phyloP scores from a whole-genome alignment of 2,113 vertebrate genomes.

The Ondatra zibethicus region DNA sequence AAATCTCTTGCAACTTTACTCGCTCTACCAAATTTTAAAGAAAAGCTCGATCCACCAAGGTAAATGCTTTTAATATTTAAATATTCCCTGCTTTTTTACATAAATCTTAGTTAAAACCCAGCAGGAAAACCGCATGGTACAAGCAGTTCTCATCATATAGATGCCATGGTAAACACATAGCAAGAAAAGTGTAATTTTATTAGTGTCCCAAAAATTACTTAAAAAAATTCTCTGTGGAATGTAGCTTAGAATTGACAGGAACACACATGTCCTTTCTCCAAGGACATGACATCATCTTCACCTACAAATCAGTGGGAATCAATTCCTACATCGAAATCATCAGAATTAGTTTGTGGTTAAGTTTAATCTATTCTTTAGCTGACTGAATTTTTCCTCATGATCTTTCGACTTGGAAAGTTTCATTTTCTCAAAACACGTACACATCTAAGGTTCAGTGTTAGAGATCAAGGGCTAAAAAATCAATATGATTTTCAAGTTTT shows the following conservation, averaged over 20 bases:
- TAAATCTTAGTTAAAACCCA: conserved; percentile 5
- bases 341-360: neutral
- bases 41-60: conserved; percentile 14
- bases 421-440: neutral
- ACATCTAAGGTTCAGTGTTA: neutral
- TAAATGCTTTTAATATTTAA: conserved; percentile 39
- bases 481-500: no score
- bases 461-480: no score
- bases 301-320: neutral
- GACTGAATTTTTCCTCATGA: neutral
- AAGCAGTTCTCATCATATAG: neutral
- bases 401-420: conserved; percentile 24
- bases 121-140: conserved; percentile 19
- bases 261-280: neutral
- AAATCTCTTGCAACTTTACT: conserved; percentile 35
- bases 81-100: conserved; percentile 3
- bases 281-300: neutral
- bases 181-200: neutral
- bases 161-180: neutral
- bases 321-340: neutral
- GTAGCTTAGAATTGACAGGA: neutral
- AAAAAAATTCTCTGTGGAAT: neutral
- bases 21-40: neutral
- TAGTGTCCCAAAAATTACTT: neutral
- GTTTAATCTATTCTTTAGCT: neutral